phyloP scores from a whole-genome alignment of 2,797 vertebrate species.

The Bovichtus diacanthus region DNA sequence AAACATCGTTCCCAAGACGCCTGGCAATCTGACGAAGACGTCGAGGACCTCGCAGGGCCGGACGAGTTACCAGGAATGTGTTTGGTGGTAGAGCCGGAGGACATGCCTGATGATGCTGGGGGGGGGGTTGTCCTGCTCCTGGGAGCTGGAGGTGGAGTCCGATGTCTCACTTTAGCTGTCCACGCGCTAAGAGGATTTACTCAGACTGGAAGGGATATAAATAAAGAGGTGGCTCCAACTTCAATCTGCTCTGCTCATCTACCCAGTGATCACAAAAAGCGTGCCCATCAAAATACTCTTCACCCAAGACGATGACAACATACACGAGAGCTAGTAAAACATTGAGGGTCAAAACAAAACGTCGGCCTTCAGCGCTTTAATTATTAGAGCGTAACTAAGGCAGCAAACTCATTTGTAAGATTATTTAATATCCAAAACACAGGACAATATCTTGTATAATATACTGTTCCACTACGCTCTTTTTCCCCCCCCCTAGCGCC shows the following conservation, averaged over 20 bases:
- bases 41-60: no score
- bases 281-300: neutral
- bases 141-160: constrained; percentile 43
- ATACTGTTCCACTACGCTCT: neutral
- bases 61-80: no score
- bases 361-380: neutral
- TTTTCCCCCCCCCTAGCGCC: neutral
- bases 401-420: no score
- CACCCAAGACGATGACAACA: neutral
- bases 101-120: no score
- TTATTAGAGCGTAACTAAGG: neutral
- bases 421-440: neutral
- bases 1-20: no score
- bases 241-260: constrained; percentile 8
- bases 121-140: constrained; percentile 43
- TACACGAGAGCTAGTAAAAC: neutral
- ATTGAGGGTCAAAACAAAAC: neutral
- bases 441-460: neutral
- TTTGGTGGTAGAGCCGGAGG: no score
- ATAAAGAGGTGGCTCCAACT: constrained; percentile 35
- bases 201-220: constrained; percentile 53
- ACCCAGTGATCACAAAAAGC: neutral
- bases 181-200: constrained; percentile 69
- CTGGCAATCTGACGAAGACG: no score
- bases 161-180: constrained; percentile 62